Conservation (phyloP, 2,888 invertebrate genomes). For the Frankliniella fusca region DNA sequence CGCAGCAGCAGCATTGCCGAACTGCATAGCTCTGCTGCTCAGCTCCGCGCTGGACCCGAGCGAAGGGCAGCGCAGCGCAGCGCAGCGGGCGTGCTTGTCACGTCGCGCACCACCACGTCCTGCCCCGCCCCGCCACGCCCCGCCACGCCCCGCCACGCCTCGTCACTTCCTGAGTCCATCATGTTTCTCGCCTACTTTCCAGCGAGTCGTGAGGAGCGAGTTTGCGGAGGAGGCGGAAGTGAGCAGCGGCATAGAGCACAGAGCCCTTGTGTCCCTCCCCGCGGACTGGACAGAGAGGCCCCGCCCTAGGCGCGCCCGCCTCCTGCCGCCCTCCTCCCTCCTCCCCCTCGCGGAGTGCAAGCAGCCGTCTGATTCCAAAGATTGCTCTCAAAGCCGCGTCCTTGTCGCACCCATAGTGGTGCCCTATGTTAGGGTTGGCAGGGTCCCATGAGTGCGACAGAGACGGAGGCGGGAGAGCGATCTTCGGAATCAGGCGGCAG, state of each 20-base stretch:
- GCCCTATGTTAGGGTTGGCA: too few relatives aligned
- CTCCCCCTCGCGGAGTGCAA: background rate
- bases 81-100: too few relatives aligned
- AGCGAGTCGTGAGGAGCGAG: conserved; percentile 7
- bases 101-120: too few relatives aligned
- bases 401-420: too few relatives aligned
- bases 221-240: background rate
- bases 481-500: background rate
- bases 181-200: conserved; percentile 18
- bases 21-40: background rate
- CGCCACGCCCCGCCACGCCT: background rate
- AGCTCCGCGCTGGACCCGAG: background rate
- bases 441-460: too few relatives aligned
- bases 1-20: background rate
- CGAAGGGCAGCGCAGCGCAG: too few relatives aligned
- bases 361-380: too few relatives aligned
- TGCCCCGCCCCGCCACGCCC: background rate
- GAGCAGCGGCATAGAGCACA: background rate
- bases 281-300: background rate
- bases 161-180: background rate
- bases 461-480: too few relatives aligned
- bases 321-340: background rate
- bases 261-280: background rate
- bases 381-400: too few relatives aligned
- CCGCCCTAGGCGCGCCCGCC: background rate